phyloP scores from a whole-genome alignment of 2,888 invertebrate genomes.

The Ommatoiulus sabulosus region DNA sequence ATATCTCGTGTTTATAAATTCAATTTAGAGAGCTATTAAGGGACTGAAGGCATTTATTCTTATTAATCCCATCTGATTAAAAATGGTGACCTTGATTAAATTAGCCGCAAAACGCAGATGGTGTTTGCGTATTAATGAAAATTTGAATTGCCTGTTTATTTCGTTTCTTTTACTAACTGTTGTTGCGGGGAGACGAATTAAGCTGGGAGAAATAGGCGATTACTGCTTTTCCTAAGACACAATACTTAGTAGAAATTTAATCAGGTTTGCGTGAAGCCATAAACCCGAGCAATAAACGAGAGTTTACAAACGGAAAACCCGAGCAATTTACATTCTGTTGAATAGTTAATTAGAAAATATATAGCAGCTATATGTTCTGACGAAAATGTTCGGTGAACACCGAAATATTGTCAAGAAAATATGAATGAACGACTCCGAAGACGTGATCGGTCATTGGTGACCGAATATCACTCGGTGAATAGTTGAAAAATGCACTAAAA shows the following conservation, averaged over 20 bases:
- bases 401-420: not conserved
- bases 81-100: slow-evolving; percentile 50
- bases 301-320: slow-evolving; percentile 3
- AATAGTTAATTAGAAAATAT: not conserved
- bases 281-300: not conserved
- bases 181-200: not conserved
- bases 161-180: slow-evolving; percentile 12
- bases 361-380: not conserved
- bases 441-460: too few species aligned
- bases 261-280: slow-evolving; percentile 28
- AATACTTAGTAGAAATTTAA: slow-evolving; percentile 8
- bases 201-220: slow-evolving; percentile 23
- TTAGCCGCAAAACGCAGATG: slow-evolving; percentile 41
- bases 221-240: slow-evolving; percentile 19
- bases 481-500: too few species aligned
- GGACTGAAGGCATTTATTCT: slow-evolving; percentile 23
- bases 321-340: slow-evolving; percentile 19
- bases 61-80: slow-evolving; percentile 49
- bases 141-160: slow-evolving; percentile 50
- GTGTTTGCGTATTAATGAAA: slow-evolving; percentile 47
- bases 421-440: too few species aligned
- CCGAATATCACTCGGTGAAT: not conserved
- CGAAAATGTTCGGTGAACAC: not conserved
- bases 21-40: slow-evolving; percentile 42
- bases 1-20: slow-evolving; percentile 46